Base-by-base conservation (phyloP, 2,113 vertebrate species). In the Podarcis cretensis region DNA sequence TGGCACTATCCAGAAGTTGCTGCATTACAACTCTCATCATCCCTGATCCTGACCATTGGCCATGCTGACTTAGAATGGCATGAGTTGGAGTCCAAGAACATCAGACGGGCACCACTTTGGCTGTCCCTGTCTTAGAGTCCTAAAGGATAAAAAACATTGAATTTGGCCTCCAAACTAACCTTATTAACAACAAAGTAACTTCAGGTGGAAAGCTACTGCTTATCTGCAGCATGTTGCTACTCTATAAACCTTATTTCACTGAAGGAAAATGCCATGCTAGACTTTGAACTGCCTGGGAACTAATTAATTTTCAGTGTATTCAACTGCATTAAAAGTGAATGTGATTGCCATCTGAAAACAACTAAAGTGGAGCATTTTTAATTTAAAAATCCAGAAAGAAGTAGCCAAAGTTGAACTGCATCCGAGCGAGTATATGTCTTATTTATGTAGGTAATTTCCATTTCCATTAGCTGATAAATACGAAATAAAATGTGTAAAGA, bases 251-350 rank as follows among this genome's bases (percentile, higher is more conserved):
- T 94, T 95, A 89, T 89, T 86, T 90, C 88, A 90, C 78, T 86
- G 89, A 92, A 81, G 92, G 82, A 93, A 94, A 92, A 90, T 87
- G 63, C 84, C 43, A 81, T 75, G 90, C 10, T 92, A 86, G 91
- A 94, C 92, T 95, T 83, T 81, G 66, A 59, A 83, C 73, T 94
- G 27, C 89, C 93, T 91, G 30, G 84, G 87, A 96, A 90, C 48
- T 91, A 94, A 94, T 96, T 94, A 95, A 94, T 93, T 89, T 89
- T 87, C 90, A 93, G 93, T 93, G 87, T 93, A 21, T 95, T 93
- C 91, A 89, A 87, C 59, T 94, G 59, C 65, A 86, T 92, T 27
- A 81, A 68, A 91, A 94, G 43, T 89, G 89, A 93, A 90, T 90
- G 92, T 92, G 91, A 94, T 95, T 94, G 94, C 87, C 63, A 86